Percentiles rank a stretch among this genome's conserved stretches.
Conservation (phyloP, 1,140 invertebrate genomes). For the Camponotus floridanus region DNA sequence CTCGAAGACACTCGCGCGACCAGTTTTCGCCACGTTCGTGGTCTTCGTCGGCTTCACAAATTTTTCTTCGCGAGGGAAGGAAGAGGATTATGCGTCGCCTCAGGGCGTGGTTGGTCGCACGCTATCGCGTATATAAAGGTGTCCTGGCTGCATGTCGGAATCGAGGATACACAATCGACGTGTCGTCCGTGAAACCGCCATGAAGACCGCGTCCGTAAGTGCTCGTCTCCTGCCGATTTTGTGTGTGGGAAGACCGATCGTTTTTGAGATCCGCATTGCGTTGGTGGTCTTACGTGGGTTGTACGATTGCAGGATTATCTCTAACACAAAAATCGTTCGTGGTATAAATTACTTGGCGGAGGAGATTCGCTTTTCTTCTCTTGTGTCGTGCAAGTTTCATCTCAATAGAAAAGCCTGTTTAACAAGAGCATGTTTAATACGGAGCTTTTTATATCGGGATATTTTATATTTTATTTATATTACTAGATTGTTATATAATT, state of each 20-base stretch:
- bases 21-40: constrained; percentile 44
- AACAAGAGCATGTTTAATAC: background rate
- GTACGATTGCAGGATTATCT: background rate
- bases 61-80: constrained; percentile 55
- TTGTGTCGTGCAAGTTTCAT: background rate
- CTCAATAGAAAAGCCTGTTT: background rate
- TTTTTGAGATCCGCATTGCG: background rate
- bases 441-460: background rate
- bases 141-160: constrained; percentile 60
- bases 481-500: background rate
- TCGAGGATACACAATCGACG: constrained; percentile 58
- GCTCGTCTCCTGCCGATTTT: background rate
- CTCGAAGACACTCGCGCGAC: constrained; percentile 65
- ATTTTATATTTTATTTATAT: background rate
- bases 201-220: constrained; percentile 76
- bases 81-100: constrained; percentile 49
- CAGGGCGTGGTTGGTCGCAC: constrained; percentile 70
- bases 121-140: constrained; percentile 79
- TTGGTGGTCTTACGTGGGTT: background rate
- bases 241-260: background rate
- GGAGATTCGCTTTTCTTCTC: background rate
- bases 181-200: constrained; percentile 65
- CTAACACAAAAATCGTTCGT: background rate
- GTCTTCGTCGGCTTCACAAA: background rate
- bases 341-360: background rate